Evolutionary conservation across 2,113 vertebrate genomes (phyloP).

Genomic region (Bothrops jararaca): DNA sequence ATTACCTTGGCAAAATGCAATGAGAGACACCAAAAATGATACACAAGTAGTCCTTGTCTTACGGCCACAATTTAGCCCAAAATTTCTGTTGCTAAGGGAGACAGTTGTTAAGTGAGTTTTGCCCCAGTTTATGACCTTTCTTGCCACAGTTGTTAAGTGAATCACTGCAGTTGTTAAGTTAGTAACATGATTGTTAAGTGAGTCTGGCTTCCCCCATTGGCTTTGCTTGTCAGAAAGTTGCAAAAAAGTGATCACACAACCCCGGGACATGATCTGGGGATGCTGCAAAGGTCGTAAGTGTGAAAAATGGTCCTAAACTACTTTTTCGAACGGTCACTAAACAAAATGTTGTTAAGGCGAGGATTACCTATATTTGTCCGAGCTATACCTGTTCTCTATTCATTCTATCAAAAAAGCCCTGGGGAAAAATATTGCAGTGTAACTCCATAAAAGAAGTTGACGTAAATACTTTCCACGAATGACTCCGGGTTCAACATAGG

Average conservation of each 20-base stretch:
- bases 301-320: too few relatives aligned
- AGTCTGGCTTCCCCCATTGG: not conserved
- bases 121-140: too few relatives aligned
- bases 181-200: not conserved
- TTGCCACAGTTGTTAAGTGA: too few relatives aligned
- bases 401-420: not conserved
- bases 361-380: not conserved
- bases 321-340: too few relatives aligned
- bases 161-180: not conserved
- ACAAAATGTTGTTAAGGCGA: not conserved
- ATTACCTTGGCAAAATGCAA: not conserved
- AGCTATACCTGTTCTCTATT: not conserved
- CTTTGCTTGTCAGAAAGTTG: not conserved
- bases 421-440: accelerated
- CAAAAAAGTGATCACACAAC: not conserved
- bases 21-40: not conserved
- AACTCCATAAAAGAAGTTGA: not conserved
- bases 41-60: not conserved
- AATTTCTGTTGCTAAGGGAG: not conserved
- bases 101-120: not conserved
- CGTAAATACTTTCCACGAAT: not conserved
- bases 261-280: too few relatives aligned
- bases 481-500: not conserved
- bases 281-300: too few relatives aligned
- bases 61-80: not conserved